A percentile compares a stretch with the other conserved stretches of the same genome.
phyloP scores from a whole-genome alignment of 2,113 vertebrate genomes.

The Scomber japonicus region DNA sequence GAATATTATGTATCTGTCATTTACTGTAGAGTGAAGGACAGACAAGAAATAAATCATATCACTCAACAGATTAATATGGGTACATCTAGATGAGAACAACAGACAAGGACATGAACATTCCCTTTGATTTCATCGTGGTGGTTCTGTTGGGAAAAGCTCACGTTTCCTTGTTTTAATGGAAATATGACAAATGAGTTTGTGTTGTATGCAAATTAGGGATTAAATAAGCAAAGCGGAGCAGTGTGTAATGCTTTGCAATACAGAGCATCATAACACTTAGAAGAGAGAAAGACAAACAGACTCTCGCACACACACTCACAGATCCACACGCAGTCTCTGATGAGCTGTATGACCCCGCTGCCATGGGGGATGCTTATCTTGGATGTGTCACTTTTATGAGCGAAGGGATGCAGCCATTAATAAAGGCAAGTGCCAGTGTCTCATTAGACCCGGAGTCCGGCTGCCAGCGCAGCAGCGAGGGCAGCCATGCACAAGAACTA shows the following conservation, averaged over 20 bases:
- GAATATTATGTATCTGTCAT: conserved; percentile 59
- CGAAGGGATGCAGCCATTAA: conserved; percentile 54
- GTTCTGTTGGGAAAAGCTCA: conserved; percentile 27
- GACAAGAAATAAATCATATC: conserved; percentile 76
- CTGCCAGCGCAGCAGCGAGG: conserved; percentile 50
- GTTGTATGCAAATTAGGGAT: conserved; percentile 33
- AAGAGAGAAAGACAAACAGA: conserved; percentile 19
- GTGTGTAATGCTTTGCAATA: conserved; percentile 12
- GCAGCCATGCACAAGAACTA: conserved; percentile 51
- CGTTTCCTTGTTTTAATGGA: conserved; percentile 43
- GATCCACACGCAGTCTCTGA: conserved; percentile 22
- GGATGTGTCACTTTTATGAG: conserved; percentile 70
- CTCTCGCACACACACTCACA: conserved; percentile 7
- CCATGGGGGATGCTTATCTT: conserved; percentile 57
- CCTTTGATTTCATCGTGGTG: conserved; percentile 4
- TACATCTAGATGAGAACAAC: conserved; percentile 48
- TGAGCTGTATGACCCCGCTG: conserved; percentile 61
- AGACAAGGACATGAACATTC: conserved; percentile 73
- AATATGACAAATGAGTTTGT: conserved; percentile 55
- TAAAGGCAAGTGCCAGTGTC: conserved; percentile 66
- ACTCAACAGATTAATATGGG: conserved; percentile 67
- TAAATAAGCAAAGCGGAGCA: conserved; percentile 22
- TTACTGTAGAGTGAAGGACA: conserved; percentile 72
- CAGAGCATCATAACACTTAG: conserved; percentile 14
- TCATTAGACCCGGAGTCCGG: conserved; percentile 42